These are phyloP conservation scores for Alexandromys fortis DNA, from an alignment of 2,113 vertebrate species.

Conservation along the genomic window DNA sequence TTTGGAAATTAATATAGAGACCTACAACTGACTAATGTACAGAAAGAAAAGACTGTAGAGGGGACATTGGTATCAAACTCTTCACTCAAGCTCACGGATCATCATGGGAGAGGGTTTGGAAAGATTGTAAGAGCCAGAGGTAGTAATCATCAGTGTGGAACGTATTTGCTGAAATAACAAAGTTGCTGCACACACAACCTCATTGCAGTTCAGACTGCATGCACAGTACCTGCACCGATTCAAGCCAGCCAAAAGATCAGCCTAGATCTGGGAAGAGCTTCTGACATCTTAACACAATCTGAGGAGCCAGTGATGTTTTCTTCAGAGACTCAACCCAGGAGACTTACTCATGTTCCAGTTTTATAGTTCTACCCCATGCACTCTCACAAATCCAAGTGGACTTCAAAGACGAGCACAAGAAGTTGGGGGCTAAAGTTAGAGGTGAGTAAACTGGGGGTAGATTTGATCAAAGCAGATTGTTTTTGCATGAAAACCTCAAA, in stretches of 20 bases:
- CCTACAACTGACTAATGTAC: not conserved
- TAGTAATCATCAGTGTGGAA: not conserved
- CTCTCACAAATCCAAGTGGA: not conserved
- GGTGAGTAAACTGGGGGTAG: not conserved
- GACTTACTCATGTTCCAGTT: not conserved
- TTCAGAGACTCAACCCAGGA: not conserved
- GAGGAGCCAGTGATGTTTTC: not conserved
- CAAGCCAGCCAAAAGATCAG: not conserved
- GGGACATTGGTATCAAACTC: not conserved
- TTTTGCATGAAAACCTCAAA: not conserved
- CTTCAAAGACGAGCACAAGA: not conserved
- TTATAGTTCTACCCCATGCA: not conserved
- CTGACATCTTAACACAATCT: not conserved
- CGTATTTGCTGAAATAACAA: not conserved
- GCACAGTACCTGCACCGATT: not conserved
- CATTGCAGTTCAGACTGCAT: not conserved
- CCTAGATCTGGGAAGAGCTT: not conserved
- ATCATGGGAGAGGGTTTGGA: not conserved
- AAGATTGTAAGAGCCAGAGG: not conserved
- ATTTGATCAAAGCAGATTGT: not conserved
- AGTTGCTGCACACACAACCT: not conserved
- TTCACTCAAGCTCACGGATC: not conserved
- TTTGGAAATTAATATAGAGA: not conserved
- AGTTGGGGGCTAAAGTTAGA: not conserved
- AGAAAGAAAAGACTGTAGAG: not conserved